phyloP scores from a whole-genome alignment of 1,140 invertebrate species.

The Sitobion miscanthi region DNA sequence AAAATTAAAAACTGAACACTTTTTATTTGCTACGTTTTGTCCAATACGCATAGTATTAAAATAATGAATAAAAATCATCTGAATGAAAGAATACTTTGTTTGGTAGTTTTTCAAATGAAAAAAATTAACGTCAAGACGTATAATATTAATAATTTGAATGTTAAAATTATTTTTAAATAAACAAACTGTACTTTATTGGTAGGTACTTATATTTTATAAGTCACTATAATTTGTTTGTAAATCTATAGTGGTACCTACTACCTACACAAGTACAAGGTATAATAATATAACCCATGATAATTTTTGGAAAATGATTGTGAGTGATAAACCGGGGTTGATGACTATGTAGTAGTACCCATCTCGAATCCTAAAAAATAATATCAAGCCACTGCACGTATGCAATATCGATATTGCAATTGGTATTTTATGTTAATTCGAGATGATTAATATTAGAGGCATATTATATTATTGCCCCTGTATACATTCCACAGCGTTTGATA shows the following conservation, averaged over 20 bases:
- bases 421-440: background rate
- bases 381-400: background rate
- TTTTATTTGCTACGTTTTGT: background rate
- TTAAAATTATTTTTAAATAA: background rate
- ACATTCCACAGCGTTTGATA: background rate
- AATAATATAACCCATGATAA: background rate
- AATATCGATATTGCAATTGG: background rate
- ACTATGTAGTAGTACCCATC: background rate
- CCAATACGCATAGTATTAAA: background rate
- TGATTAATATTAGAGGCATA: background rate
- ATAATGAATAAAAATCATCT: background rate
- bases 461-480: background rate
- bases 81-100: background rate
- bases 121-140: background rate
- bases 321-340: background rate
- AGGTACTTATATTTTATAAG: no score
- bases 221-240: background rate
- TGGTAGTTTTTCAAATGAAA: no score
- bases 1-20: background rate
- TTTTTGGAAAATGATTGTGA: background rate
- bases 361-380: background rate
- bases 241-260: background rate
- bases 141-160: background rate
- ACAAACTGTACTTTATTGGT: background rate
- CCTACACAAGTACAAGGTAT: background rate